Evolutionary conservation across 1,140 invertebrate species (phyloP).

Genomic region (Scylla paramamosain): DNA sequence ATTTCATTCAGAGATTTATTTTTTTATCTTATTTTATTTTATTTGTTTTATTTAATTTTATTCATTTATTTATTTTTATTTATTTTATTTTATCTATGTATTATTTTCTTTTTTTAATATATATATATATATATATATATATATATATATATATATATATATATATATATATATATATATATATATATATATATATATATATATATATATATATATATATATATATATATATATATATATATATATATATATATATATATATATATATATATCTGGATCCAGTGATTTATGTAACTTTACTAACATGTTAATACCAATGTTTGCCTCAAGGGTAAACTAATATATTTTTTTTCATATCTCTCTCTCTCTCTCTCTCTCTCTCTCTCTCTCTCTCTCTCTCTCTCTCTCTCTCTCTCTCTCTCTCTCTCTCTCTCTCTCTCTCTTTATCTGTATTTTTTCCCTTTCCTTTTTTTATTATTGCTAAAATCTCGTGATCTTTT

Average conservation of each 20-base stretch:
- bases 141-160: constrained; percentile 39
- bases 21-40: not conserved
- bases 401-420: too few relatives aligned
- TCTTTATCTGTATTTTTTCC: not conserved
- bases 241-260: constrained; percentile 40
- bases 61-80: not conserved
- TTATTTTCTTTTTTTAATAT: not conserved
- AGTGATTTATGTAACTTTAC: not conserved
- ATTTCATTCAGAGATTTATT: not conserved
- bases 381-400: not conserved
- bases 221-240: constrained; percentile 34
- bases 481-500: too few relatives aligned
- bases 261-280: not conserved
- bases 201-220: not conserved
- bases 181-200: constrained; percentile 48
- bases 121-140: not conserved
- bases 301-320: not conserved
- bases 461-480: too few relatives aligned
- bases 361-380: not conserved
- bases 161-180: constrained; percentile 48
- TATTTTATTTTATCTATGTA: not conserved
- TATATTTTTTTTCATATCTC: constrained; percentile 36
- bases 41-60: not conserved
- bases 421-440: too few relatives aligned
- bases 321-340: not conserved